A percentile compares a stretch with the other conserved stretches of the same genome.
phyloP scores from a whole-genome alignment of 1,140 invertebrate genomes.

The Matsumurasca onukii region DNA sequence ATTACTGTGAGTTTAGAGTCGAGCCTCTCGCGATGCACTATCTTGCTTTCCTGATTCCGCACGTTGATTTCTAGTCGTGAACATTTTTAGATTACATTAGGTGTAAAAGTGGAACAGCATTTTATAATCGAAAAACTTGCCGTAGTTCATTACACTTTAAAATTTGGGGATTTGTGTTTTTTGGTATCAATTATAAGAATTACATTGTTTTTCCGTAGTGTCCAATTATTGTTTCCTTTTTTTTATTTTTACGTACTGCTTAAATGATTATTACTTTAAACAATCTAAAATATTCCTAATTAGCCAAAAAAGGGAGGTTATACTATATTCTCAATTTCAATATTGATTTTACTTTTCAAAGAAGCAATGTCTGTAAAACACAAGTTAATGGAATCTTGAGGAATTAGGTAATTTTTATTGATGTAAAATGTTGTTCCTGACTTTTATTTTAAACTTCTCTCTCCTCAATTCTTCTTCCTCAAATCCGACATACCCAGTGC shows the following conservation, averaged over 20 bases:
- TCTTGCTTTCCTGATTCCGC: too few species aligned
- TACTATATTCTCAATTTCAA: background rate
- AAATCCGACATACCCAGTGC: background rate
- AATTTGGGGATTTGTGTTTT: too few species aligned
- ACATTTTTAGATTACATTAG: background rate
- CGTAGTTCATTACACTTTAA: too few species aligned
- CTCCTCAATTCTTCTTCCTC: background rate
- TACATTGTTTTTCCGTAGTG: too few species aligned
- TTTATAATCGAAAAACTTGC: too few species aligned
- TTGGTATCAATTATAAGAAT: too few species aligned
- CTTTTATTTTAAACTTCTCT: background rate
- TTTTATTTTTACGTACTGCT: background rate
- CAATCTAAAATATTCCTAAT: background rate
- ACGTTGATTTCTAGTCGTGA: too few species aligned
- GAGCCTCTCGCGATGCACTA: background rate
- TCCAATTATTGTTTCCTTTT: background rate
- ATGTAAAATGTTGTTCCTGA: background rate
- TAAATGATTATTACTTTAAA: background rate
- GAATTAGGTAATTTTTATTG: background rate
- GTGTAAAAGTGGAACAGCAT: background rate
- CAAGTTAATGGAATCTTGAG: background rate
- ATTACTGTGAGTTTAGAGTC: too few species aligned
- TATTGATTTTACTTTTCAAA: background rate
- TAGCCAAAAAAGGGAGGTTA: too few species aligned
- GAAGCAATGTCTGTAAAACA: background rate